Evolutionary conservation across 2,888 invertebrate genomes (phyloP), one percentile per base, ranked within the genome.

Genomic region (Cataglyphis albicans): DNA sequence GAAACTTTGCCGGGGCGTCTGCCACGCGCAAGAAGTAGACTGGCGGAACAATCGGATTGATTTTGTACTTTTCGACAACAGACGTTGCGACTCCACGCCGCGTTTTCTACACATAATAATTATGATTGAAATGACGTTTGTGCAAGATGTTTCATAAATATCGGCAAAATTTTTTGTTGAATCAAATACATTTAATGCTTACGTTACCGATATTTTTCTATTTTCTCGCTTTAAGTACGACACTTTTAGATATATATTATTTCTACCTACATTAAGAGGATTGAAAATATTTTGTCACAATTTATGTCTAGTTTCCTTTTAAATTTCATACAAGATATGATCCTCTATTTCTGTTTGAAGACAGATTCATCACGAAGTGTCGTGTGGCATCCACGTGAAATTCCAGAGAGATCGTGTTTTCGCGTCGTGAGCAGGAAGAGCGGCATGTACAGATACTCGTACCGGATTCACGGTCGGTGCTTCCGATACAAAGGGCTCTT

Each of bases 401-500:
- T 80, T 80, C 73, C 80, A 72, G 57, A 84, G 72, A 82, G 61
- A 70, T 55, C 86, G 85, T 89, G 91, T 86, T 87, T 85, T 87
- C 87, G 84, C 88, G 86, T 91, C 87, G 86, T 78, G 84, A 87
- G 85, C 91, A 91, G 92, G 91, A 92, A 92, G 89, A 88, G 87
- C 88, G 86, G 86, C 86, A 88, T 86, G 86, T 84, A 87, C 78
- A 84, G 86, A 87, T 84, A 89, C 87, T 85, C 87, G 84, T 88
- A 91, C 92, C 92, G 92, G 92, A 92, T 91, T 92, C 90, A 92
- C 90, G 92, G 92, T 91, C 90, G 88, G 88, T 91, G 92, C 90
- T 82, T 86, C 85, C 90, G 88, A 89, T 90, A 91, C 89, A 92
- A 92, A 92, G 90, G 88, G 89, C 44, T 59, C 57, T 57, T 59